Percentiles rank a stretch among this genome's conserved stretches.
These are phyloP conservation scores for Plumapathes pennacea DNA, from an alignment of 92 coral and sea anemone species.

Conservation along the genomic window DNA sequence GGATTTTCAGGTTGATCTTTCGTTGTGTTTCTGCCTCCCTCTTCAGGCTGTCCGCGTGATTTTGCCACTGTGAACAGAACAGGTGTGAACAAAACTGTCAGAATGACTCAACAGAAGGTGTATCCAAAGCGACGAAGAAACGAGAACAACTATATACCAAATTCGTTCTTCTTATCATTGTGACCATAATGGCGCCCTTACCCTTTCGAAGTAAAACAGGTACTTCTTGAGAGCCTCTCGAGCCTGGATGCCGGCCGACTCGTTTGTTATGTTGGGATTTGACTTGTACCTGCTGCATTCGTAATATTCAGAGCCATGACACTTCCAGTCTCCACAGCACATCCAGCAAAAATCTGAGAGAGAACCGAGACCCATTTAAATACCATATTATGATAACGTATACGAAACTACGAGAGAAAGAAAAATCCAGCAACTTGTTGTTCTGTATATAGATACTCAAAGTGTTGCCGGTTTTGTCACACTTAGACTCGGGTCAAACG, in stretches of 20 bases:
- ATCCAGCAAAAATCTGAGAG: slow-evolving; percentile 96
- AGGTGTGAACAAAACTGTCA: background rate
- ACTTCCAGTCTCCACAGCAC: slow-evolving; percentile 92
- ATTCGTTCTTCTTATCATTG: too few relatives aligned
- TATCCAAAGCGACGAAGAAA: too few relatives aligned
- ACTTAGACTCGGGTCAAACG: too few relatives aligned
- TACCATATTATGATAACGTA: too few relatives aligned
- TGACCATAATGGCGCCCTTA: too few relatives aligned
- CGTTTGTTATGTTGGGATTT: slow-evolving; percentile 88
- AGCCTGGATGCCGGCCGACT: slow-evolving; percentile 90
- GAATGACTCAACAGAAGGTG: too few relatives aligned
- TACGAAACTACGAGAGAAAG: too few relatives aligned
- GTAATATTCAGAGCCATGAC: slow-evolving; percentile 89
- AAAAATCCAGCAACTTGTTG: too few relatives aligned
- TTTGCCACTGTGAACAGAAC: slow-evolving; percentile 73
- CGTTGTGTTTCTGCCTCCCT: slow-evolving; percentile 82
- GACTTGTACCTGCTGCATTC: slow-evolving; percentile 95
- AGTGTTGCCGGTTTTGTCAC: too few relatives aligned
- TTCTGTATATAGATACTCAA: too few relatives aligned
- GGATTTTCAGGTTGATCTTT: slow-evolving; percentile 92
- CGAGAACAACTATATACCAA: too few relatives aligned
- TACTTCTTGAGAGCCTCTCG: slow-evolving; percentile 98
- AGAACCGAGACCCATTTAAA: too few relatives aligned
- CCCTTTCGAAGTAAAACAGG: slow-evolving; percentile 97
- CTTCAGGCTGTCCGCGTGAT: slow-evolving; percentile 90